Conservation (phyloP, 2,888 invertebrate genomes). For the Seira sanloemensis region DNA sequence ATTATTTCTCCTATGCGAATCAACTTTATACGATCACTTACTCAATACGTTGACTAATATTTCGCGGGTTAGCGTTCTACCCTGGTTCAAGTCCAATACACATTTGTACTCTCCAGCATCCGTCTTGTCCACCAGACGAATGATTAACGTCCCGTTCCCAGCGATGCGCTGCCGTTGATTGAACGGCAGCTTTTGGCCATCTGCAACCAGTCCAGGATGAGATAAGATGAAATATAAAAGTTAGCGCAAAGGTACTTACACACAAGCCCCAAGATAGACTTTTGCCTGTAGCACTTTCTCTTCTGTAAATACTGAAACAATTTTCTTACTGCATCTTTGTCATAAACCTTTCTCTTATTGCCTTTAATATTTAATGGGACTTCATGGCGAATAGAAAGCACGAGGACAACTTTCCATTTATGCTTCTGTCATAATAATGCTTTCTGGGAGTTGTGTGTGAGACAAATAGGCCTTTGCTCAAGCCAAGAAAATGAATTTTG, state of each 20-base stretch:
- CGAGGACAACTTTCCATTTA: constrained; percentile 17
- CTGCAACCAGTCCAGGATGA: constrained; percentile 42
- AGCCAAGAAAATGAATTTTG: constrained; percentile 37
- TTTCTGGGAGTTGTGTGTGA: constrained; percentile 47
- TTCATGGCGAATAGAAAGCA: no score
- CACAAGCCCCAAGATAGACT: no score
- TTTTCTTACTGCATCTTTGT: no score
- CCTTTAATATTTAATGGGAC: constrained; percentile 66
- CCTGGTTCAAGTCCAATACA: constrained; percentile 86
- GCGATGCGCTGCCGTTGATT: constrained; percentile 69
- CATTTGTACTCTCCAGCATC: constrained; percentile 89
- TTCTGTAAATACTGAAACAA: not conserved
- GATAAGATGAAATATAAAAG: not conserved
- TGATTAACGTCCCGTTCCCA: constrained; percentile 84
- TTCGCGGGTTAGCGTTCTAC: constrained; percentile 84
- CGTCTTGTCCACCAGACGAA: constrained; percentile 85
- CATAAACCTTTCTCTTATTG: constrained; percentile 67
- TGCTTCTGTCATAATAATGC: constrained; percentile 48
- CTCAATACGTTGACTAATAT: constrained; percentile 87
- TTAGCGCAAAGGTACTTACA: no score
- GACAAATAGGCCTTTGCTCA: constrained; percentile 49
- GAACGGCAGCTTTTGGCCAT: constrained; percentile 72
- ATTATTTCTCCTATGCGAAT: constrained; percentile 14
- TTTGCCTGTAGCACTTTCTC: not conserved
- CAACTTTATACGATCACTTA: constrained; percentile 77